A percentile compares a stretch with the other conserved stretches of the same genome.
phyloP scores from a whole-genome alignment of 2,797 vertebrate species.

The Menidia menidia region DNA sequence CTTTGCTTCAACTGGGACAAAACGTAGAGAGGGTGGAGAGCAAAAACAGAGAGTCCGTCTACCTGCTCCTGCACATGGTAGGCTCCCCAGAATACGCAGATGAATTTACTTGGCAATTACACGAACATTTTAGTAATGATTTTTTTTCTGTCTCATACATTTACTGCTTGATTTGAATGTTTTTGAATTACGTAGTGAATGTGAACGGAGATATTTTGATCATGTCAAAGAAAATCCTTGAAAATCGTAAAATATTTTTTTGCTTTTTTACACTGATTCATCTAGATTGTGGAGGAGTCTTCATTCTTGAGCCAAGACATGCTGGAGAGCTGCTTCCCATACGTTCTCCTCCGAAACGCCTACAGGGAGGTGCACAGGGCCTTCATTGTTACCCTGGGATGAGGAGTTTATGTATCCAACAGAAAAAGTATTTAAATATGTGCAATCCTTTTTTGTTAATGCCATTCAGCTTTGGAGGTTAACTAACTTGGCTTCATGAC shows the following conservation, averaged over 20 bases:
- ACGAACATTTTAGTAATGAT: neutral
- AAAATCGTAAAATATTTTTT: neutral
- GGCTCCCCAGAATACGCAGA: conserved; percentile 14
- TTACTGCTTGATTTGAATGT: no score
- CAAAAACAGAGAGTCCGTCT: conserved; percentile 92
- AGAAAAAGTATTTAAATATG: conserved; percentile 10
- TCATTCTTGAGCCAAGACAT: conserved; percentile 92
- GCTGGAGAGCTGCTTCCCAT: conserved; percentile 94
- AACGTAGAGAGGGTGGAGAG: conserved; percentile 84
- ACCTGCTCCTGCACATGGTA: conserved; percentile 92
- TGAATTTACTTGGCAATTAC: neutral
- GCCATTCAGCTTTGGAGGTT: neutral
- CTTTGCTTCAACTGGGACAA: conserved; percentile 92
- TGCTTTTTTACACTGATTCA: conserved; percentile 7
- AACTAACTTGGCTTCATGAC: neutral
- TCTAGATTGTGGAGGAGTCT: conserved; percentile 91
- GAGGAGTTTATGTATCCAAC: conserved; percentile 41
- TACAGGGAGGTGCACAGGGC: conserved; percentile 89
- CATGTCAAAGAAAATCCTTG: neutral
- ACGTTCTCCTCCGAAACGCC: conserved; percentile 91
- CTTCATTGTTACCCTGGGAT: conserved; percentile 76
- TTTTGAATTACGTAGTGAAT: no score
- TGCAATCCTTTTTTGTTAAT: neutral
- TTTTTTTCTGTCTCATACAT: no score
- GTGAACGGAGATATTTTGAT: neutral